Evolutionary conservation across 2,888 invertebrate genomes (phyloP).

Genomic region (Netelia melanura): DNA sequence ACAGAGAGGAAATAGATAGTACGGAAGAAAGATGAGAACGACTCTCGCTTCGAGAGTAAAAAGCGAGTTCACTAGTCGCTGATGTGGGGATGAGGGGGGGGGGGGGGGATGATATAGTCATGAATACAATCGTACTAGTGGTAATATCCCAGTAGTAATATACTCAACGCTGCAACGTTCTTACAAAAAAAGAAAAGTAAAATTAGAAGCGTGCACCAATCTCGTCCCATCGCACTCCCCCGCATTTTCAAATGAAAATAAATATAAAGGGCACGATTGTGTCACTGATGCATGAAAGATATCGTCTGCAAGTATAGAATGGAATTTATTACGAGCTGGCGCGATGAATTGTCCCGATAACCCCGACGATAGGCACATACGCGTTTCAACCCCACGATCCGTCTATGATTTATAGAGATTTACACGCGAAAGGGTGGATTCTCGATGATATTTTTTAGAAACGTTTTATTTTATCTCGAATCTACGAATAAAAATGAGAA

Average conservation of each 20-base stretch:
- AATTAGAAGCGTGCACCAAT: background rate
- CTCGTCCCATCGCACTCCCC: background rate
- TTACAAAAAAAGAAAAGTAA: background rate
- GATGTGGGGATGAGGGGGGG: too few relatives aligned
- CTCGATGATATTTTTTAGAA: too few relatives aligned
- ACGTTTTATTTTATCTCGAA: too few relatives aligned
- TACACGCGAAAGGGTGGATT: too few relatives aligned
- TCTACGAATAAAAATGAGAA: too few relatives aligned
- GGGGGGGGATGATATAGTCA: background rate
- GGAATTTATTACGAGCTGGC: constrained; percentile 34
- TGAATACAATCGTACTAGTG: background rate
- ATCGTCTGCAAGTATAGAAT: background rate
- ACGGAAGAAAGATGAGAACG: constrained; percentile 21
- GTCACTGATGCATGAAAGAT: constrained; percentile 3
- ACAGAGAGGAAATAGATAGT: constrained; percentile 22
- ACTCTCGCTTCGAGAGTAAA: constrained; percentile 32
- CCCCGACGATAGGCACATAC: too few relatives aligned
- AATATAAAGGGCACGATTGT: background rate
- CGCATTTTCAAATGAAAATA: background rate
- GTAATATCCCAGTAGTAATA: background rate
- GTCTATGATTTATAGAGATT: too few relatives aligned
- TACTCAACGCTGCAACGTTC: background rate
- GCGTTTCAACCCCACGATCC: too few relatives aligned
- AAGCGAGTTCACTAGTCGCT: constrained; percentile 15
- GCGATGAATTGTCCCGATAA: constrained; percentile 1